Base-by-base conservation (phyloP, 2,797 vertebrate species). In the Ataeniobius toweri region DNA sequence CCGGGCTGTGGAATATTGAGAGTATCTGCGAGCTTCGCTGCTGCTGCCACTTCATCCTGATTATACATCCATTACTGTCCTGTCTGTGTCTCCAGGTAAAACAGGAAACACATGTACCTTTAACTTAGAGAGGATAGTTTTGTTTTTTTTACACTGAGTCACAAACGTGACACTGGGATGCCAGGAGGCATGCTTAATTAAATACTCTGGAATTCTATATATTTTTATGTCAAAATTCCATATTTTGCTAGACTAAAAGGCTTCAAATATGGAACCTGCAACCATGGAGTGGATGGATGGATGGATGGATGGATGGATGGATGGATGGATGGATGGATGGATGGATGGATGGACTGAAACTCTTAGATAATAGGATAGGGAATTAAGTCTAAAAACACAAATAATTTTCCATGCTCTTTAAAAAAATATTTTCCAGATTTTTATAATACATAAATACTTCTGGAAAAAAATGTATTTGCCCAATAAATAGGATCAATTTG, bases 1-100 rank as follows among this genome's bases (percentile, higher is more conserved):
- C 31, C 1, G 36, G 22, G 63, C 79, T 58, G 76, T 73, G 87
- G 90, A 89, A 91, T 93, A 89, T 92, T 93, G 87, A 88, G 24
- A 86, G 84, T n/a, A 75, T 89, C 88, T 85, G 79, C 36, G 63
- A 83, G 65, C 51, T 71, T 78, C 18, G 50, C 71, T 28, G 75
- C 73, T 73, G 59, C 80, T 83, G 77, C 75, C 83, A 75, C 86
- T 88, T 89, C 87, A 86, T 63, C 16, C 61, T 39, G 61, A 36
- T 41, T 41, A 26, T 26, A 26, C n/a, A 26, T 46, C 41, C 41
- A 69, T 46, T 41, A 69, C 14, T n/a, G 41, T 41, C 63, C 20
- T 67, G 63, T 41, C 63, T 53, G 51, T 67, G 36, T 24, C 63
- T 67, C 10, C 63, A 41, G 20, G 24, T 24, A 85, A 87, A 84